Conservation (phyloP, 2,113 vertebrate genomes). For the Camelus dromedarius region DNA sequence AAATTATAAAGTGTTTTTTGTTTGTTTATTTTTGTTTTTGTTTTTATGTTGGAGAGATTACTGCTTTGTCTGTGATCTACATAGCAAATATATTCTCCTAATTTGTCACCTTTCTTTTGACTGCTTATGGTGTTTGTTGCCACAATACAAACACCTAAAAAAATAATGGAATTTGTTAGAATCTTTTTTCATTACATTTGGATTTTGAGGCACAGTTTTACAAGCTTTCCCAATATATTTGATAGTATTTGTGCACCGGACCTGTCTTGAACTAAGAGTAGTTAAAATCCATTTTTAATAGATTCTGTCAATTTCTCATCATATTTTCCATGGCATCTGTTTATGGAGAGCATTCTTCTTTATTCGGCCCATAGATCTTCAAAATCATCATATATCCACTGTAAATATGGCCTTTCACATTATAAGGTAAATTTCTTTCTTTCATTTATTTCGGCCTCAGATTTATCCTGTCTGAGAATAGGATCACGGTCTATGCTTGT, state of each 20-base stretch:
- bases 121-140: neutral
- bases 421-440: neutral
- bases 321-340: neutral
- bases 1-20: neutral
- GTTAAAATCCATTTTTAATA: slow-evolving; percentile 20
- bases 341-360: neutral
- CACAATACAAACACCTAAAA: neutral
- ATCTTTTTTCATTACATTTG: neutral
- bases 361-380: neutral
- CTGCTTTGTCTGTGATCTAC: neutral
- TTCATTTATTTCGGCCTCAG: slow-evolving; percentile 1
- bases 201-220: neutral
- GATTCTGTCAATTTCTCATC: neutral
- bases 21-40: neutral
- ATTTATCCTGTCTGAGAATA: neutral
- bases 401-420: neutral
- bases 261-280: neutral
- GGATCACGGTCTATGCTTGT: neutral
- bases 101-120: neutral
- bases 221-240: neutral
- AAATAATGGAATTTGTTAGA: neutral
- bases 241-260: neutral
- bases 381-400: neutral
- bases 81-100: neutral
- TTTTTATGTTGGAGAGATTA: neutral